These are phyloP conservation scores for Meriones unguiculatus DNA, from an alignment of 2,113 vertebrate species.

Conservation along the genomic window DNA sequence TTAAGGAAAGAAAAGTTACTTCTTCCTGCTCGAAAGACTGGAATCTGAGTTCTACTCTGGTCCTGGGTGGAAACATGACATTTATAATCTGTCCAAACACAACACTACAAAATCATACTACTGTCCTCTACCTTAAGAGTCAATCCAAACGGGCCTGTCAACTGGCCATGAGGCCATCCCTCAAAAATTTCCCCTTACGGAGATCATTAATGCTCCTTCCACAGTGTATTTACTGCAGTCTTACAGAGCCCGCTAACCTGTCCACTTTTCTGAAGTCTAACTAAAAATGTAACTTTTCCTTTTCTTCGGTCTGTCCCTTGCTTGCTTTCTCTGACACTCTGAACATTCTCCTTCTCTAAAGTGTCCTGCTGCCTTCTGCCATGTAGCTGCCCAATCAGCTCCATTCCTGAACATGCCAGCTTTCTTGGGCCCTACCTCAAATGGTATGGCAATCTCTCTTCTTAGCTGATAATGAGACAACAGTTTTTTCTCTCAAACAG, in stretches of 20 bases:
- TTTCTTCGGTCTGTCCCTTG: background rate
- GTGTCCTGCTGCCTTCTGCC: accelerated
- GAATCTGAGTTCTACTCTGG: background rate
- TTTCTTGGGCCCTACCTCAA: background rate
- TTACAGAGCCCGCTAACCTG: background rate
- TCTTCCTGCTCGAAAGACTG: background rate
- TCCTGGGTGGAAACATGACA: background rate
- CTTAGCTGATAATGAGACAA: background rate
- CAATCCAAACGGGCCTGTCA: background rate
- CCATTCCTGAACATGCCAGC: too few species aligned
- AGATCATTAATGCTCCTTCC: background rate
- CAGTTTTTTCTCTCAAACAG: background rate
- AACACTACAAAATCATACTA: background rate
- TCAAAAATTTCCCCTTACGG: background rate
- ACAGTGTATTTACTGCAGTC: background rate
- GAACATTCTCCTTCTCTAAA: background rate
- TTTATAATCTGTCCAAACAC: background rate
- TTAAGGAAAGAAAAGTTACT: background rate
- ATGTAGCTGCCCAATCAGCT: background rate
- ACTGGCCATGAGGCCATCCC: background rate
- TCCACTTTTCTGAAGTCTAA: background rate
- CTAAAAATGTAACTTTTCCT: background rate
- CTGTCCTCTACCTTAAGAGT: background rate
- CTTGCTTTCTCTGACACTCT: background rate
- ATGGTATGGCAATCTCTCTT: background rate